A percentile compares a stretch with the other conserved stretches of the same genome.
Conservation (phyloP, 2,888 invertebrate genomes). For the Lasioglossum malachurum region DNA sequence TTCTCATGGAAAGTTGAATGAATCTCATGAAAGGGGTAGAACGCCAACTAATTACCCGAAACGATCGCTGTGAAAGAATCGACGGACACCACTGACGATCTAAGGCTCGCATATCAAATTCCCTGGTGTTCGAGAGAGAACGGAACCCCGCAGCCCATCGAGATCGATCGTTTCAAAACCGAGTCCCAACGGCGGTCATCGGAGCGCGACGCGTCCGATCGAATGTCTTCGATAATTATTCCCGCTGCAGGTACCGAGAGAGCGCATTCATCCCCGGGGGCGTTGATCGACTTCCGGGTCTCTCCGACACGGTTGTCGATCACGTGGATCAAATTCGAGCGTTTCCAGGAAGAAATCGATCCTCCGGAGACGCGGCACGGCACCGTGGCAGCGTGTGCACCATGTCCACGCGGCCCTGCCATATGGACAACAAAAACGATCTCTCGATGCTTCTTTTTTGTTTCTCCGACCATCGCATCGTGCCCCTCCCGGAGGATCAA, state of each 20-base stretch:
- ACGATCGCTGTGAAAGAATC: background rate
- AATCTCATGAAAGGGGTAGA: background rate
- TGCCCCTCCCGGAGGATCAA: constrained; percentile 28
- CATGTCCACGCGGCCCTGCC: constrained; percentile 43
- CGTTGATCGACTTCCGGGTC: constrained; percentile 73
- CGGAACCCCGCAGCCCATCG: background rate
- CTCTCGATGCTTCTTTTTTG: constrained; percentile 37
- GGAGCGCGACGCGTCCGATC: constrained; percentile 25
- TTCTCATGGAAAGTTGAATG: background rate
- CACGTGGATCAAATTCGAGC: constrained; percentile 68
- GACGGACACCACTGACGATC: background rate
- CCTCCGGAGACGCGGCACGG: constrained; percentile 19
- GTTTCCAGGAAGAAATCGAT: constrained; percentile 73
- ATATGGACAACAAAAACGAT: constrained; percentile 69
- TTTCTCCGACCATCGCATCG: constrained; percentile 52
- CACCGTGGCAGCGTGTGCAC: constrained; percentile 16
- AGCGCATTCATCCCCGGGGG: constrained; percentile 47
- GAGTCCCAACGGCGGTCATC: background rate
- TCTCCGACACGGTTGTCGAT: constrained; percentile 55
- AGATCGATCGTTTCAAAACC: background rate
- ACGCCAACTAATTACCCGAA: background rate
- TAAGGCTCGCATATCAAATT: background rate
- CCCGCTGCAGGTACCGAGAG: constrained; percentile 27
- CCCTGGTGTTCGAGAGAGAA: background rate
- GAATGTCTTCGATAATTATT: constrained; percentile 59